phyloP scores from a whole-genome alignment of 2,113 vertebrate species.

The Lepisosteus osseus region DNA sequence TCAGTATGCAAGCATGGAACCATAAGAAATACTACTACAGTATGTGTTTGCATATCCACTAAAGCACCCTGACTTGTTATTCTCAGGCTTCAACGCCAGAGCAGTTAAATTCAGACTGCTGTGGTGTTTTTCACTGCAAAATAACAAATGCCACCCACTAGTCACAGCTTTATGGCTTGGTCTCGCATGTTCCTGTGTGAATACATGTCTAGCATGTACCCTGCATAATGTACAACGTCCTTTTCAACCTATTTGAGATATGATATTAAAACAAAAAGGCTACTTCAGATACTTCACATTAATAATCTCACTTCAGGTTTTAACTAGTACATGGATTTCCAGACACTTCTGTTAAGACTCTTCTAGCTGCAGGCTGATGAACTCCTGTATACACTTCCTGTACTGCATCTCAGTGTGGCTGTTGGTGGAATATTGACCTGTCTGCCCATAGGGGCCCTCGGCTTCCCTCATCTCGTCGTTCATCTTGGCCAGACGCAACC shows the following conservation, averaged over 20 bases:
- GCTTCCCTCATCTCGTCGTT: constrained; percentile 98
- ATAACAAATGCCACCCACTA: no score
- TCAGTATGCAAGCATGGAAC: constrained; percentile 31
- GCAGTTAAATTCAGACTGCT: constrained; percentile 2
- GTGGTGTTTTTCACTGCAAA: no score
- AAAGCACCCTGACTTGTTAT: not conserved
- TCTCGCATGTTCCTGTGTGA: no score
- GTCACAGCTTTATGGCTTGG: no score
- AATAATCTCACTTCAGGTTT: not conserved
- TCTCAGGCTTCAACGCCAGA: constrained; percentile 41
- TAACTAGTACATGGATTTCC: not conserved
- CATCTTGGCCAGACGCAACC: constrained; percentile 95
- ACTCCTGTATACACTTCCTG: constrained; percentile 93
- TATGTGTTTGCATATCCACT: constrained; percentile 20
- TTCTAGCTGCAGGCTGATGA: constrained; percentile 87
- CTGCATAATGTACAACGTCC: not conserved
- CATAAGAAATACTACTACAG: constrained; percentile 46
- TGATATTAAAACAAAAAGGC: not conserved
- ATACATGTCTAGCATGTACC: no score
- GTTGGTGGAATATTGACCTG: constrained; percentile 95
- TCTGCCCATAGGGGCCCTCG: constrained; percentile 90
- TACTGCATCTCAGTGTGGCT: constrained; percentile 95
- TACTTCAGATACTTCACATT: not conserved
- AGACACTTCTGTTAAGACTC: constrained; percentile 60
- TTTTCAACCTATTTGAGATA: not conserved